Base-by-base conservation (phyloP, 1,140 invertebrate genomes). In the Calliopsis andreniformis region DNA sequence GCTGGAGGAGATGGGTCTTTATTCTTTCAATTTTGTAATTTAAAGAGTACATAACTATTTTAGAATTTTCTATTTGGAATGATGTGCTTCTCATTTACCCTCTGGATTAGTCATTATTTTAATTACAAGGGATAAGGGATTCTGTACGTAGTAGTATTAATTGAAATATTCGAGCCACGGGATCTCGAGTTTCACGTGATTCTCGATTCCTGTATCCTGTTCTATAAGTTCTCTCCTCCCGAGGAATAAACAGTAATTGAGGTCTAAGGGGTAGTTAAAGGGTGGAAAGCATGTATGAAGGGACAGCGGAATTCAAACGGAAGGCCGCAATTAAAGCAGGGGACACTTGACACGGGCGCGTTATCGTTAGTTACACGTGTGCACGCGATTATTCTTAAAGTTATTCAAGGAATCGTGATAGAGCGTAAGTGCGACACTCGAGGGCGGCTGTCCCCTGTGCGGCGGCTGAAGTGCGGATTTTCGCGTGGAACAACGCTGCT, bases 361-460 rank as follows among this genome's bases (percentile, higher is more conserved):
- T 76, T 59, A 61, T 49, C 28, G 73, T 76, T 68, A 58, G 25
- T 59, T 68, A 76, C 53, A 76, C 25, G 20, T 63, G 62, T 78
- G 68, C 76, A 73, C 25, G 45, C 47, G 59, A 71, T 47, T 66
- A 66, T 76, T 69, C 64, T 43, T 49, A 42, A 66, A 35, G 64
- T 70, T 79, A 71, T 82, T 70, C 61, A 51, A 2, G 14, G 32
- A 35, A 49, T 66, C 35, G 61, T 75, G 76, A 61, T 53, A 64
- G 78, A 49, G n/a, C 43, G 30, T 71, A 86, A 87, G 80, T 85
- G 77, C 73, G 59, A 79, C 70, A 80, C 86, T 87, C 66, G 61
- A 78, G 23, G 28, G 10, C 58, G 43, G 32, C 10, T 39, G 35
- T 72, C 63, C 72, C 35, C 56, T n/a, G 28, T 10, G 62, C 3